These are phyloP conservation scores for Thalpophila matura DNA, from an alignment of 2,888 invertebrate genomes.

Conservation along the genomic window DNA sequence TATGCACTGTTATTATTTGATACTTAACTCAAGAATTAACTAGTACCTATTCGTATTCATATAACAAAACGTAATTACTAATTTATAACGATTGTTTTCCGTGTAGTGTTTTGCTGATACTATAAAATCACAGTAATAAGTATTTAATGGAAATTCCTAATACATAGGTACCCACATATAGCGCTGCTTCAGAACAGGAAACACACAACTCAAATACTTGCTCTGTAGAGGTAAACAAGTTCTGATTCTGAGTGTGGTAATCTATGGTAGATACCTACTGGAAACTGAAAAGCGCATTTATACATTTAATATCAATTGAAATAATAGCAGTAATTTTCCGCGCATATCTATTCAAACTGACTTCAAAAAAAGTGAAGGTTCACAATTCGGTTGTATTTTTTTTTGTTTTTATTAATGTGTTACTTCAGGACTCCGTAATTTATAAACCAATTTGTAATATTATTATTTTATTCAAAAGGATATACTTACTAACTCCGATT, in stretches of 20 bases:
- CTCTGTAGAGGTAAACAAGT: constrained; percentile 70
- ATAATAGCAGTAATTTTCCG: constrained; percentile 22
- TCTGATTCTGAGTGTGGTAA: constrained; percentile 63
- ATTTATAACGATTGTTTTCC: constrained; percentile 44
- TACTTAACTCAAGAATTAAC: constrained; percentile 5
- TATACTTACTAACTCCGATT: too few relatives aligned
- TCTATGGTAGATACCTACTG: constrained; percentile 52
- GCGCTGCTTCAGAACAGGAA: constrained; percentile 68
- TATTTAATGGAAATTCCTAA: constrained; percentile 59
- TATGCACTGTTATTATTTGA: constrained; percentile 10
- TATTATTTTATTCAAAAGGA: too few relatives aligned
- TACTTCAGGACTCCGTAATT: too few relatives aligned
- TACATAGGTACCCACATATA: constrained; percentile 45
- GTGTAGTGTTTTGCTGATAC: constrained; percentile 16
- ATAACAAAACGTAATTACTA: constrained; percentile 35
- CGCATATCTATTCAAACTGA: too few relatives aligned
- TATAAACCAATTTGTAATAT: too few relatives aligned
- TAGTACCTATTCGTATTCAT: constrained; percentile 15
- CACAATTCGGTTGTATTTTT: too few relatives aligned
- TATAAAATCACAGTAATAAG: constrained; percentile 46
- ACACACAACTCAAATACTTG: constrained; percentile 65
- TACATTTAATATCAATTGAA: constrained; percentile 30
- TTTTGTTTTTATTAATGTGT: too few relatives aligned
- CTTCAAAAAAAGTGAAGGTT: too few relatives aligned
- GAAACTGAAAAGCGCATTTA: constrained; percentile 52